Evolutionary conservation across 2,113 vertebrate genomes (phyloP), one percentile per base, ranked within the genome.

Genomic region (Campylomormyrus tamandua): DNA sequence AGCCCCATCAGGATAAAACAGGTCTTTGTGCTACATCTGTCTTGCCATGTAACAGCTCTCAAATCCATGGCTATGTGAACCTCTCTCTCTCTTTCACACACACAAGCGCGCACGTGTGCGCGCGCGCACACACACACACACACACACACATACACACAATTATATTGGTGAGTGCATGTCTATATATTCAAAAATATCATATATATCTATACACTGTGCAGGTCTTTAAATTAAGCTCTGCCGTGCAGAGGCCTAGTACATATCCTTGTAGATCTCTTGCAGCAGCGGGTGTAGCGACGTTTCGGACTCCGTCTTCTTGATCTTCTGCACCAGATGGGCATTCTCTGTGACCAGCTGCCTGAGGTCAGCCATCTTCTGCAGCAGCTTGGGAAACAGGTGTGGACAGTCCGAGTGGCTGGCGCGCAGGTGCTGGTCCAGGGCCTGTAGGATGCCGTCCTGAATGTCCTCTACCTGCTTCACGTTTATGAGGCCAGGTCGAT

Each of bases 181-280:
- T 77, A 80, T 77, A 52, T 83, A 83, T 89, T 39, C 48, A 83
- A 89, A 89, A 80, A 49, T 89, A 77, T 56, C 46, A 88, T 83
- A 89, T 83, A 42, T 83, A 46, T 89, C 49, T 89, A 50, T 89
- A 89, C 52, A 48, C 35, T 90, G 11, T 87, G 31, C 21, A 66
- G 31, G 87, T 56, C 21, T 46, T 89, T 84, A 87, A 87, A 89
- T 89, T 92, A 94, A 90, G 89, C 85, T 93, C 83, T 94, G 94
- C 94, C 19, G 19, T 5, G 45, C 24, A n/a, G 84, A 89, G 53
- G 87, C 90, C 91, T 94, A 99, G 93, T 99, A 99, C 98, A 99
- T 99, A 96, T 99, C 98, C 94, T 98, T 99, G 93, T 99, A 99
- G 94, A 99, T 99, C 95, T 99, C 98, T 94, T 99, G 98, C 92